Evolutionary conservation across 2,113 vertebrate species (phyloP).

Genomic region (Corydoras maculifer): DNA sequence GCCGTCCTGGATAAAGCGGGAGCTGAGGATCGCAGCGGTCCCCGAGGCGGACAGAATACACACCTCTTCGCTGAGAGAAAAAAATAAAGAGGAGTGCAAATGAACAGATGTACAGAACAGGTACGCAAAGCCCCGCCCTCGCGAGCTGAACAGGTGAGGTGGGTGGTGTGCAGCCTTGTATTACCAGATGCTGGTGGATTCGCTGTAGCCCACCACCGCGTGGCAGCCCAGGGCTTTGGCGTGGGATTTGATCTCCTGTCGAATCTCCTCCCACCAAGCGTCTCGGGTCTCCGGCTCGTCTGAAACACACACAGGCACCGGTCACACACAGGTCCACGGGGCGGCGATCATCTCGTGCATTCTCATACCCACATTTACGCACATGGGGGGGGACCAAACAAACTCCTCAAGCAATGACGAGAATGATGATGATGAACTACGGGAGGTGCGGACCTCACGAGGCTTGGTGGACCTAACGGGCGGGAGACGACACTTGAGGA

Average conservation of each 20-base stretch:
- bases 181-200: conserved; percentile 97
- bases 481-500: no score
- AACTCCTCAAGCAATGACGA: conserved; percentile 47
- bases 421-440: conserved; percentile 24
- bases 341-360: neutral
- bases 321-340: neutral
- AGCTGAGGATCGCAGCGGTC: conserved; percentile 91
- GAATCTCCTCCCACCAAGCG: conserved; percentile 98
- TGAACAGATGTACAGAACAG: no score
- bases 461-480: no score
- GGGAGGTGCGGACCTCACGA: no score
- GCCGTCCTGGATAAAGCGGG: conserved; percentile 90
- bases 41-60: conserved; percentile 96
- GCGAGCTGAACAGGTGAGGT: no score
- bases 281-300: conserved; percentile 98
- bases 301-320: conserved; percentile 68
- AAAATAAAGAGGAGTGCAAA: no score
- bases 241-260: conserved; percentile 99
- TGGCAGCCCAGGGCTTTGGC: conserved; percentile 97
- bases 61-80: conserved; percentile 82
- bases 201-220: conserved; percentile 95
- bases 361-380: neutral
- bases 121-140: no score
- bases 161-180: no score
- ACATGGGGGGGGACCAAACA: no score